Evolutionary conservation across 2,113 vertebrate species (phyloP).

Genomic region (Abramis brama): DNA sequence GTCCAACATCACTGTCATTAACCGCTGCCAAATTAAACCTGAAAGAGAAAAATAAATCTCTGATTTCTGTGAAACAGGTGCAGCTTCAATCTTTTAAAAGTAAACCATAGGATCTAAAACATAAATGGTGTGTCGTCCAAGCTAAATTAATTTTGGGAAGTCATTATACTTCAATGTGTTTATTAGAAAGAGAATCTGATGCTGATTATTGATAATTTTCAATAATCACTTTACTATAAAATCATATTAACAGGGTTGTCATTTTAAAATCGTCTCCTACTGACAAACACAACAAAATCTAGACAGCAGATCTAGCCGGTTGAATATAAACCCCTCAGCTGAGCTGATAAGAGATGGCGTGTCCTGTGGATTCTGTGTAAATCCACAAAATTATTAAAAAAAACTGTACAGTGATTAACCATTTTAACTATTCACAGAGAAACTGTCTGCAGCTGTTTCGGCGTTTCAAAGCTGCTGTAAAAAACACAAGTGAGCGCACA

Average conservation of each 20-base stretch:
- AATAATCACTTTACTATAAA: not conserved
- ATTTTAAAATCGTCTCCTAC: too few species aligned
- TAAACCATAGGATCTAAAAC: not conserved
- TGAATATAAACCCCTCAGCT: too few species aligned
- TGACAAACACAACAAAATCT: too few species aligned
- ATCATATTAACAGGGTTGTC: not conserved
- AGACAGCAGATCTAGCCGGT: too few species aligned
- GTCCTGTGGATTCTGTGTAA: too few species aligned
- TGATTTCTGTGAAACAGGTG: not conserved
- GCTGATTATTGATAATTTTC: not conserved
- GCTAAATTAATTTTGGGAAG: not conserved
- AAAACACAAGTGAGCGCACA: not conserved
- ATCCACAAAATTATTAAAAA: not conserved
- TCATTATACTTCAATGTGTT: not conserved
- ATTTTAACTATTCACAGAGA: not conserved
- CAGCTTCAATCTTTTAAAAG: not conserved
- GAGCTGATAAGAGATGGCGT: too few species aligned
- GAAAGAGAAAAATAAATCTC: not conserved
- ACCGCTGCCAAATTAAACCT: constrained; percentile 62
- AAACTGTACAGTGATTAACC: not conserved
- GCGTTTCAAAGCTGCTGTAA: not conserved
- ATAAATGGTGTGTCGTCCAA: not conserved
- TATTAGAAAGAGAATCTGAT: not conserved
- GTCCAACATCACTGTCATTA: constrained; percentile 57
- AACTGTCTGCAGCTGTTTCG: not conserved